phyloP scores from a whole-genome alignment of 2,113 vertebrate genomes.

The Ciconia maguari region DNA sequence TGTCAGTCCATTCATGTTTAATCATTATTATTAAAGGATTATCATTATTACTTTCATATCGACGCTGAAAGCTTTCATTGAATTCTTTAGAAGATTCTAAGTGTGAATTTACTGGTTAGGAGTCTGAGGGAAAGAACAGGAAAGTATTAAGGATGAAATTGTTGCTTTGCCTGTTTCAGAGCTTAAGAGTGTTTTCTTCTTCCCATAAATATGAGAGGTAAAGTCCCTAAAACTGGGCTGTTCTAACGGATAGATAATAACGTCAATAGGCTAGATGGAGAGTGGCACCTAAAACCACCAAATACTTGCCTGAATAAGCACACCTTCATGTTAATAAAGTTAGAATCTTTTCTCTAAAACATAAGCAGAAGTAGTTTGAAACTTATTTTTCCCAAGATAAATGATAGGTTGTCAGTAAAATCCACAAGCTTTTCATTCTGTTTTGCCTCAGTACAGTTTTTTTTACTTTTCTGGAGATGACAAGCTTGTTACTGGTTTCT shows the following conservation, averaged over 20 bases:
- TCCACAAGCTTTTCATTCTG: background rate
- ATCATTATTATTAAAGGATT: background rate
- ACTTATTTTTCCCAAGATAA: background rate
- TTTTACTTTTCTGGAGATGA: background rate
- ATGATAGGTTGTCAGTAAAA: background rate
- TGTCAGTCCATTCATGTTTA: background rate
- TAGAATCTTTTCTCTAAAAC: background rate
- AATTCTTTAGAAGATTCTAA: background rate
- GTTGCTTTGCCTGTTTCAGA: background rate
- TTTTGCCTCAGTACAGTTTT: background rate
- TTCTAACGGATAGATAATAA: background rate
- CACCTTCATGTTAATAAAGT: background rate
- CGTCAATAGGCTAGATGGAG: background rate
- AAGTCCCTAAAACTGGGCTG: background rate
- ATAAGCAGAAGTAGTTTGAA: background rate
- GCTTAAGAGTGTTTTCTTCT: background rate
- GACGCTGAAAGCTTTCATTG: background rate
- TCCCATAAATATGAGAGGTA: background rate
- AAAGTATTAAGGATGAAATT: background rate
- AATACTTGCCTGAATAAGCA: background rate
- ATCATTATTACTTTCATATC: background rate
- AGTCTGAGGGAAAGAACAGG: background rate
- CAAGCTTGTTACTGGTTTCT: background rate
- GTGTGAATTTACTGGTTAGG: background rate
- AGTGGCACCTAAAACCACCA: background rate